Evolutionary conservation across 2,113 vertebrate species (phyloP).

Genomic region (Oostethus manadensis): DNA sequence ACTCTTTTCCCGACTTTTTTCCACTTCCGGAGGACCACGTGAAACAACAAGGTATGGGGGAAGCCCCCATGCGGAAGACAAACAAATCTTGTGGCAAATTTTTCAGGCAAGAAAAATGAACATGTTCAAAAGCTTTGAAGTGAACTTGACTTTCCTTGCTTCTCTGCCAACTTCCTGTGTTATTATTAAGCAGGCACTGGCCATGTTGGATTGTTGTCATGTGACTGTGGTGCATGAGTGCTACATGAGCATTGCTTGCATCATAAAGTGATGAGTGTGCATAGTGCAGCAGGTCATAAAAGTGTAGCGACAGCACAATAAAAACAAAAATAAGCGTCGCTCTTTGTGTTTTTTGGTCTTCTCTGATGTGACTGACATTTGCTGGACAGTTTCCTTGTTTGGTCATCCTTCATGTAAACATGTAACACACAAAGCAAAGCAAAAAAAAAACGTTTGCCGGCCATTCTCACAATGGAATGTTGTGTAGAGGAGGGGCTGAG

Average conservation of each 20-base stretch:
- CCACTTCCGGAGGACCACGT: constrained; percentile 20
- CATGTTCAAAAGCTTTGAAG: constrained; percentile 46
- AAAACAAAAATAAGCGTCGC: no score
- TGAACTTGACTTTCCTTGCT: constrained; percentile 34
- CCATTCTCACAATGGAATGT: constrained; percentile 13
- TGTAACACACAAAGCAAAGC: constrained; percentile 34
- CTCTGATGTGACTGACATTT: constrained; percentile 39
- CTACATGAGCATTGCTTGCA: no score
- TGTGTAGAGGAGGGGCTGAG: neutral
- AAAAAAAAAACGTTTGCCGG: constrained; percentile 18
- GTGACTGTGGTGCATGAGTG: no score
- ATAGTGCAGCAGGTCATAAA: no score
- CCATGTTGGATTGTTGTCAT: constrained; percentile 7
- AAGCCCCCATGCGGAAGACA: constrained; percentile 27
- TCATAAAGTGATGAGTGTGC: no score
- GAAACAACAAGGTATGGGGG: constrained; percentile 25
- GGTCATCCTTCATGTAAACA: constrained; percentile 33
- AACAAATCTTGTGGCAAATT: constrained; percentile 20
- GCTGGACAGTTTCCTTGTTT: constrained; percentile 49
- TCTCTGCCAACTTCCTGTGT: constrained; percentile 13
- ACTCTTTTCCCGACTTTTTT: constrained; percentile 6
- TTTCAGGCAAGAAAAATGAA: constrained; percentile 1
- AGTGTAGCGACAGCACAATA: no score
- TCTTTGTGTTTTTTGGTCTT: neutral
- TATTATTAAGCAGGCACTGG: constrained; percentile 5